Base-by-base conservation (phyloP, 2,888 invertebrate genomes). In the Entomobrya multifasciata region DNA sequence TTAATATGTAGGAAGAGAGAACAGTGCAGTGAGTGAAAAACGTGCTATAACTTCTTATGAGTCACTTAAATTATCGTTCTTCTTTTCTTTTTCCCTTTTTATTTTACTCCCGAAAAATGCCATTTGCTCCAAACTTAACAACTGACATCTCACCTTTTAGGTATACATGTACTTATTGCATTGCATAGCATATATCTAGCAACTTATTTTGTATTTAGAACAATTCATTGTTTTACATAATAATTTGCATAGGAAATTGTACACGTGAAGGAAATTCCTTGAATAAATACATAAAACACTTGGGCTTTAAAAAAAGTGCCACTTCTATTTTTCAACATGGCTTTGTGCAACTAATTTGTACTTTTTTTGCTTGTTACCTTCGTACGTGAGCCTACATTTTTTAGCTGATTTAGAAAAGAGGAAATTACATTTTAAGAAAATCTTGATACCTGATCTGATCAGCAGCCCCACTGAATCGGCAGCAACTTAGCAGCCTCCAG, bases 191-290 rank as follows among this genome's bases (percentile, higher is more conserved):
- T n/a, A n/a, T n/a, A n/a, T n/a, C n/a, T n/a, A n/a, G n/a, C n/a
- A n/a, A n/a, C n/a, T n/a, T n/a, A n/a, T n/a, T n/a, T n/a, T n/a
- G n/a, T 30, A 62, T 62, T 57, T 57, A 25, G 22, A 22, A 57
- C 25, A 25, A 11, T 57, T 5, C 52, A 52, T 20, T 52, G n/a
- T 52, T 52, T 49, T 49, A 49, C n/a, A n/a, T n/a, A 22, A 57
- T 57, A 62, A 62, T 62, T 62, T 62, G 62, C 62, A 62, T 62
- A 62, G 30, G 62, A 62, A 62, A 62, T 62, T 62, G 62, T 62
- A 62, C 62, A 57, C 62, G 30, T 62, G 13, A n/a, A 62, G 62
- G 62, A 62, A 62, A 62, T 62, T 62, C 62, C 30, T 62, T 62
- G 62, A 62, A 62, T 62, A 62, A 62, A 62, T 62, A 62, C 62